These are phyloP conservation scores for Urocolius indicus DNA, from an alignment of 2,113 vertebrate genomes.

Conservation along the genomic window DNA sequence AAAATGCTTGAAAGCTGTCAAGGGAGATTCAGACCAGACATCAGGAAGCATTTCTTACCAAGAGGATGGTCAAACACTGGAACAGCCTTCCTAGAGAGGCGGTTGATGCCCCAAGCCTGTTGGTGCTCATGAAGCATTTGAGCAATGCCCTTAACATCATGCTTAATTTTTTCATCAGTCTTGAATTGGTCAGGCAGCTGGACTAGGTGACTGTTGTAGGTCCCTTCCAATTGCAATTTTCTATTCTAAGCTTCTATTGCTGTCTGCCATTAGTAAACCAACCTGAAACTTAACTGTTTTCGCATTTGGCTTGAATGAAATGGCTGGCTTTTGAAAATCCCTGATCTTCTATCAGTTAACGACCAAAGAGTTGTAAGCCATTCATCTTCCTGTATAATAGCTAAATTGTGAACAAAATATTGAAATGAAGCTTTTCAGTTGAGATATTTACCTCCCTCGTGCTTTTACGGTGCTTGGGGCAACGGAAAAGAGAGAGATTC, in stretches of 20 bases:
- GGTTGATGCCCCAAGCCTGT: neutral
- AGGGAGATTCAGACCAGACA: neutral
- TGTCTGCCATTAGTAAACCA: neutral
- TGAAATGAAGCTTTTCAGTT: neutral
- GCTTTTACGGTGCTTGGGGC: neutral
- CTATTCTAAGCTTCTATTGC: neutral
- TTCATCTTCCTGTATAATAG: neutral
- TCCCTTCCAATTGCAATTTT: neutral
- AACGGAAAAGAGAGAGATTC: neutral
- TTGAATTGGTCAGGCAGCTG: neutral
- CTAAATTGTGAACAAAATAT: neutral
- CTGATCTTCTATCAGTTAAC: neutral
- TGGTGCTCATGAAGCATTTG: neutral
- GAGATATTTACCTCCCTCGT: neutral
- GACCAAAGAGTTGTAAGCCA: neutral
- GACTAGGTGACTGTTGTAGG: too few species aligned
- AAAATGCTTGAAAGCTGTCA: neutral
- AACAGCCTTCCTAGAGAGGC: neutral
- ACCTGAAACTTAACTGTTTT: neutral
- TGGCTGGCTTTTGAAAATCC: neutral
- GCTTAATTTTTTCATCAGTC: neutral
- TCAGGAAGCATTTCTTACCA: neutral
- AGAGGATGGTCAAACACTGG: neutral
- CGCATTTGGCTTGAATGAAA: neutral
- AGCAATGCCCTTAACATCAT: neutral